Percentiles rank a stretch among this genome's conserved stretches.
Evolutionary conservation across 1,140 invertebrate species (phyloP).

Genomic region (Cydia pomonella): DNA sequence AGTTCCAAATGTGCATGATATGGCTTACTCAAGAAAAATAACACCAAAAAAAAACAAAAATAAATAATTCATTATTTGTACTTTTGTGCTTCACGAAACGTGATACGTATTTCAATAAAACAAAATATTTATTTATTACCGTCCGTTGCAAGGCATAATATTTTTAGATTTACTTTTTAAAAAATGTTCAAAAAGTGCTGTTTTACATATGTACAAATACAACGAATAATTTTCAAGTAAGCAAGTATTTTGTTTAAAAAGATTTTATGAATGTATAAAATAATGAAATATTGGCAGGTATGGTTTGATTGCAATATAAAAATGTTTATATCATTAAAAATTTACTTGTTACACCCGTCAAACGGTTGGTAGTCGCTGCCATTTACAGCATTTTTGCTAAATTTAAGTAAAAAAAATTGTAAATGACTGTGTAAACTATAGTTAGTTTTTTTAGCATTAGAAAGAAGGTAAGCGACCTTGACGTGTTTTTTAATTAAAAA

Average conservation of each 20-base stretch:
- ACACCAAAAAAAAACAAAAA: constrained; percentile 7
- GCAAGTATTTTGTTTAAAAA: constrained; percentile 14
- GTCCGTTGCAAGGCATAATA: constrained; percentile 31
- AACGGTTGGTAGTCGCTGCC: not conserved
- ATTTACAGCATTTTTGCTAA: not conserved
- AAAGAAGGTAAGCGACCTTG: too few species aligned
- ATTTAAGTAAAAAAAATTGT: not conserved
- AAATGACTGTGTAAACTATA: not conserved
- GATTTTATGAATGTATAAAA: not conserved
- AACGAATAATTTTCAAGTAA: constrained; percentile 19
- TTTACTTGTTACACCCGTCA: constrained; percentile 10
- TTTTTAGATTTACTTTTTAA: constrained; percentile 18
- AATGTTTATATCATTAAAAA: not conserved
- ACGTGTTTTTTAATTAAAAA: too few species aligned
- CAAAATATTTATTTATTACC: constrained; percentile 35
- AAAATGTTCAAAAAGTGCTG: not conserved
- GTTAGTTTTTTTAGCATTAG: too few species aligned
- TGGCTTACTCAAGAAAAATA: constrained; percentile 12
- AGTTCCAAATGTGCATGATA: constrained; percentile 17
- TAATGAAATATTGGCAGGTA: not conserved
- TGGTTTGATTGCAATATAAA: constrained; percentile 1
- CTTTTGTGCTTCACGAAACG: not conserved
- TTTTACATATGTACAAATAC: constrained; percentile 6
- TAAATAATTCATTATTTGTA: not conserved
- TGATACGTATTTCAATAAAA: constrained; percentile 21